phyloP scores from a whole-genome alignment of 2,888 invertebrate species.

The Cataglyphis altisquamis region DNA sequence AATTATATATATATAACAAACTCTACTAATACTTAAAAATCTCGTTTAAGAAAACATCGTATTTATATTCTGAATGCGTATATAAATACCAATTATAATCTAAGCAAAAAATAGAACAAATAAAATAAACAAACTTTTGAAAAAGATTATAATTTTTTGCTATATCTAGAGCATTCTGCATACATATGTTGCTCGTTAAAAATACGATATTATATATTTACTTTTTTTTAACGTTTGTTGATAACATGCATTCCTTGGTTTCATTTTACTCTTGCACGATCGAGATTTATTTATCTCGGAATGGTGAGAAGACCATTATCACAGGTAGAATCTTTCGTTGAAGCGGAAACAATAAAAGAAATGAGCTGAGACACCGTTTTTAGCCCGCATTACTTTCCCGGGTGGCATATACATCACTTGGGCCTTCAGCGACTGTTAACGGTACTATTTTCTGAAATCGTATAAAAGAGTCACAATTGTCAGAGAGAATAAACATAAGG shows the following conservation, averaged over 20 bases:
- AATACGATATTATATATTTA: not conserved
- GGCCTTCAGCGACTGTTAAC: constrained; percentile 3
- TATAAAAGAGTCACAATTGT: constrained; percentile 10
- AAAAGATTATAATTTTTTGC: not conserved
- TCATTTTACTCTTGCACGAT: not conserved
- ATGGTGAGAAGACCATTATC: constrained; percentile 2
- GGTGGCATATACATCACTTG: not conserved
- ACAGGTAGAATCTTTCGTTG: not conserved
- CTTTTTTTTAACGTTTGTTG: not conserved
- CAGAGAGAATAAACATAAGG: constrained; percentile 18
- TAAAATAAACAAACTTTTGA: not conserved
- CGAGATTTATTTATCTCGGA: constrained; percentile 11
- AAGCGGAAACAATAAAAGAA: constrained; percentile 26
- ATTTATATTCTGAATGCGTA: not conserved
- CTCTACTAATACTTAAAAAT: not conserved
- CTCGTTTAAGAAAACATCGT: not conserved
- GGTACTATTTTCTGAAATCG: constrained; percentile 7
- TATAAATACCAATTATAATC: not conserved
- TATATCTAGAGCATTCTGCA: not conserved
- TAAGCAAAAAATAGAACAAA: not conserved
- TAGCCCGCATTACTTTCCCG: not conserved
- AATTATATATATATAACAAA: not conserved
- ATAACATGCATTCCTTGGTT: not conserved
- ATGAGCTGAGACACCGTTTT: not conserved
- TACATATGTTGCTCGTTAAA: not conserved